These are phyloP conservation scores for Mesopsocus fuscifrons DNA, from an alignment of 2,888 invertebrate genomes.

Conservation along the genomic window DNA sequence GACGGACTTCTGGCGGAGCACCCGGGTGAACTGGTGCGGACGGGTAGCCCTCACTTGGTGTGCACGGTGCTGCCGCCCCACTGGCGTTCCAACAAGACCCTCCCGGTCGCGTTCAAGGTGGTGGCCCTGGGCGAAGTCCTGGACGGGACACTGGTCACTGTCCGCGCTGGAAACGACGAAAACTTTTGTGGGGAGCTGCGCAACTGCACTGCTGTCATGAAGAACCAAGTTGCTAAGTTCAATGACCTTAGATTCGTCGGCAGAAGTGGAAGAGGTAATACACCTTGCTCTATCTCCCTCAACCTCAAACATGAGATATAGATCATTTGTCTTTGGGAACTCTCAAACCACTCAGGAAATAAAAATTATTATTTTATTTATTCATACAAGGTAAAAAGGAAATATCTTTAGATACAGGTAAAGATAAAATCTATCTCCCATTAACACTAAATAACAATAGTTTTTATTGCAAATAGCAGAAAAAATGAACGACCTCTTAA, in stretches of 20 bases:
- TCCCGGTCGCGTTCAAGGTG: constrained; percentile 90
- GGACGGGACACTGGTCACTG: constrained; percentile 86
- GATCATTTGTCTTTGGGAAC: no score
- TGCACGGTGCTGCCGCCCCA: constrained; percentile 77
- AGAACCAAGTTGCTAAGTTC: constrained; percentile 94
- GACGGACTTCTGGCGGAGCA: constrained; percentile 76
- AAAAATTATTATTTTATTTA: no score
- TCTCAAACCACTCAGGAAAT: no score
- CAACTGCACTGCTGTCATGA: constrained; percentile 87
- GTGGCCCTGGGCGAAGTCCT: constrained; percentile 80
- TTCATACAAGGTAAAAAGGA: no score
- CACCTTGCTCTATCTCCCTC: no score
- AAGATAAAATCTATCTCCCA: no score
- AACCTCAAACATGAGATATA: no score
- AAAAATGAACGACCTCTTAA: no score
- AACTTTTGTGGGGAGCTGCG: constrained; percentile 87
- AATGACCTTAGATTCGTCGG: constrained; percentile 95
- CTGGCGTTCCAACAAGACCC: constrained; percentile 93
- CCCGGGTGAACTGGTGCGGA: constrained; percentile 80
- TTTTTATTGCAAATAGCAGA: no score
- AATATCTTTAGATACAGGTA: no score
- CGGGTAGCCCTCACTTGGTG: constrained; percentile 88
- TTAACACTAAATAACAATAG: no score
- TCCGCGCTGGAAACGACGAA: constrained; percentile 92
- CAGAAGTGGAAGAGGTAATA: constrained; percentile 85